Evolutionary conservation across 2,113 vertebrate species (phyloP).

Genomic region (Alexandromys fortis): DNA sequence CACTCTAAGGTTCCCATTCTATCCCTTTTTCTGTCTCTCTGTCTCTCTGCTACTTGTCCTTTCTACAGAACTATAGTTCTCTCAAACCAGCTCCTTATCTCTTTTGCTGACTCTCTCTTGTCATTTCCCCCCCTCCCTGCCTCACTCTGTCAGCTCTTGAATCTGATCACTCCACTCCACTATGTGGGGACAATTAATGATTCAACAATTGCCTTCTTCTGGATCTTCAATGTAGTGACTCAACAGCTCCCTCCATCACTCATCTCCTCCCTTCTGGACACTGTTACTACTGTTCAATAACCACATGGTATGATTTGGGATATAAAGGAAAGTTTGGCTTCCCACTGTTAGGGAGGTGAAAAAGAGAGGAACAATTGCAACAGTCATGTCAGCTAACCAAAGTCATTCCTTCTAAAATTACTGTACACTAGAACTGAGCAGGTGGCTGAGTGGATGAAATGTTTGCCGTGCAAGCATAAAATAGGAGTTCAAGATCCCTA

Average conservation of each 20-base stretch:
- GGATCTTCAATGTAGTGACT: not conserved
- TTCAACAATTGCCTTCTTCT: not conserved
- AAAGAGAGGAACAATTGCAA: not conserved
- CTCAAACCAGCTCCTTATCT: not conserved
- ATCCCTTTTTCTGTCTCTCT: not conserved
- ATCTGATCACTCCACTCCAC: not conserved
- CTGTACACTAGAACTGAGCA: not conserved
- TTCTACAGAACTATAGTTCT: not conserved
- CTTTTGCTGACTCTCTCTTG: not conserved
- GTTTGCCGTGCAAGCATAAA: not conserved
- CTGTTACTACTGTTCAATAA: not conserved
- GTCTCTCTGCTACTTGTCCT: not conserved
- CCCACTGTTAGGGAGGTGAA: not conserved
- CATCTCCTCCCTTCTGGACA: not conserved
- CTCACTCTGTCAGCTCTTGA: not conserved
- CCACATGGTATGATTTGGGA: not conserved
- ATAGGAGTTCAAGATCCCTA: not conserved
- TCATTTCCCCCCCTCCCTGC: too few relatives aligned
- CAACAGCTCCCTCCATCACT: not conserved
- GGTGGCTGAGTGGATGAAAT: not conserved
- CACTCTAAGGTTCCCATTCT: not conserved
- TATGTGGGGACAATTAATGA: not conserved
- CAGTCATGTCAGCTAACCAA: not conserved
- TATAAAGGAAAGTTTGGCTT: not conserved
- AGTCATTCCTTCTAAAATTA: constrained; percentile 35